Evolutionary conservation across 53 echinoderm and acorn worm species (phyloP), one percentile per base, ranked within the genome.

Genomic region (Crossaster papposus): DNA sequence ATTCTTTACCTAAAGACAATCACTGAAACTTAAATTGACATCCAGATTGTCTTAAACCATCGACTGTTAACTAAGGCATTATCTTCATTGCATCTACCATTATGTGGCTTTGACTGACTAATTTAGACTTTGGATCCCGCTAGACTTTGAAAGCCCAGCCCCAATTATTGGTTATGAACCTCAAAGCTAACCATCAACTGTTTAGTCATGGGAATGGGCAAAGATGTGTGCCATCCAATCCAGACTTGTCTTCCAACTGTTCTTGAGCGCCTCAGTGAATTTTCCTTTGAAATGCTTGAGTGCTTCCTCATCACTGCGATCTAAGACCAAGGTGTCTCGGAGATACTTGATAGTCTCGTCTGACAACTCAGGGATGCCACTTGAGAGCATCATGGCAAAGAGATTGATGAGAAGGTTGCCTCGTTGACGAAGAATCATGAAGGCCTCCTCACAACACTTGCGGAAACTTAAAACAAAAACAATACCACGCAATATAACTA

Each of bases 331-430:
- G 11, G 95, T 94, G 78, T 94, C 92, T 15, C 96, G 91, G 0
- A 97, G 94, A 86, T 97, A 97, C 58, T 91, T 90, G 83, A 97
- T 96, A 72, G 95, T 95, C 77, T 96, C 94, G 17, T 94, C 94
- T 13, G 97, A 95, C 70, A 97, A 79, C 80, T 97, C 97, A 3
- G 97, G 97, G 58, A 97, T 94, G 9, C 97, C 97, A 32, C 94
- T 95, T 36, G 97, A 97, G 2, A 97, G 90, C 97, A 97, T 97
- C 97, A 97, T 97, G 63, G 97, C 97, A 90, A 97, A 97, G 62
- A 97, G 92, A 79, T 94, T 97, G 84, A 97, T 97, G 54, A 97
- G 90, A 11, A 97, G 94, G 83, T 94, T 95, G 17, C 97, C 97
- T 44, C 90, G 95, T 14, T 93, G 92, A 64, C 97, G 94, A 15